A percentile compares a stretch with the other conserved stretches of the same genome.
Conservation (phyloP, 2,888 invertebrate species). For the Scelioninae gen. 1 region DNA sequence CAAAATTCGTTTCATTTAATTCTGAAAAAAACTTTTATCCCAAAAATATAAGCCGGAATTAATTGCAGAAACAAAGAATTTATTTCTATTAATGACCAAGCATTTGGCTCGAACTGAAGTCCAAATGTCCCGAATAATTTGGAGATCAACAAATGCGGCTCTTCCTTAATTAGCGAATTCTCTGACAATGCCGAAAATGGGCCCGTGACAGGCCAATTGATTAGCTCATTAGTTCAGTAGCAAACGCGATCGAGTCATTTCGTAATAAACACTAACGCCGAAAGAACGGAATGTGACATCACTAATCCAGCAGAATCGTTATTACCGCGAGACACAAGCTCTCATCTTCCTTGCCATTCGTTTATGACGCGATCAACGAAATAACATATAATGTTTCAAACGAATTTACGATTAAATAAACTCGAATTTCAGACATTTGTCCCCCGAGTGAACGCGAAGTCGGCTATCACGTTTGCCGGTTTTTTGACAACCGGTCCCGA, state of each 20-base stretch:
- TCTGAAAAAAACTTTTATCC: no score
- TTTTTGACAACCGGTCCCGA: conserved; percentile 74
- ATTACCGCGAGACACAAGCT: conserved; percentile 40
- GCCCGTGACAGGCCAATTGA: conserved; percentile 63
- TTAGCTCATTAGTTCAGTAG: conserved; percentile 63
- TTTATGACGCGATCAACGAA: conserved; percentile 63
- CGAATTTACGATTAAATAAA: conserved; percentile 61
- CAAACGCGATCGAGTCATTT: conserved; percentile 59
- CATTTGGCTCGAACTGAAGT: conserved; percentile 29
- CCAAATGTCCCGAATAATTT: conserved; percentile 48
- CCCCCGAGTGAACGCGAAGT: no score
- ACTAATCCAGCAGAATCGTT: conserved; percentile 52
- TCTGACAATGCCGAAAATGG: conserved; percentile 55
- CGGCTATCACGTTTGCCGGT: conserved; percentile 68
- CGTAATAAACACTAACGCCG: conserved; percentile 59
- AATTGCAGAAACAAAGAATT: conserved; percentile 11
- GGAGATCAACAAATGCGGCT: conserved; percentile 47
- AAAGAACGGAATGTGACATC: conserved; percentile 50
- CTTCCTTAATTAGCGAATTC: conserved; percentile 56
- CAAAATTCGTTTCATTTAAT: no score
- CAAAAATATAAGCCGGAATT: not conserved
- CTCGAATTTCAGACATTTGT: conserved; percentile 40
- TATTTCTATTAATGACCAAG: conserved; percentile 38
- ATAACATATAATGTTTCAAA: conserved; percentile 55
- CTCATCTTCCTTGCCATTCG: conserved; percentile 13